Evolutionary conservation across 2,113 vertebrate genomes (phyloP).

Genomic region (Hylia prasina): DNA sequence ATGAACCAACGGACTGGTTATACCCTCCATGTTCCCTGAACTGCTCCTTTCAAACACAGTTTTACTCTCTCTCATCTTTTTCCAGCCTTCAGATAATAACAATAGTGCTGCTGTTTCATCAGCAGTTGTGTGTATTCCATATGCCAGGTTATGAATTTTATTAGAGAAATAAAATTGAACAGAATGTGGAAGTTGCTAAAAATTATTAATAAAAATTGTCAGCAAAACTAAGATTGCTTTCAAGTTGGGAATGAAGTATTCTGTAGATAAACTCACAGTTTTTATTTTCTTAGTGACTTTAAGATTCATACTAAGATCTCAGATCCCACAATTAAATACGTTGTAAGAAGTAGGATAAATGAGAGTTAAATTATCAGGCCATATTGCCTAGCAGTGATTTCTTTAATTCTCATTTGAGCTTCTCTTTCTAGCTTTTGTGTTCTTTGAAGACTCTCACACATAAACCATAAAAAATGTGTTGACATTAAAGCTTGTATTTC

Average conservation of each 20-base stretch:
- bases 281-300: neutral
- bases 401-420: neutral
- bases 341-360: neutral
- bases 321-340: neutral
- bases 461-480: neutral
- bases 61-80: neutral
- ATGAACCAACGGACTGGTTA: neutral
- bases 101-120: neutral
- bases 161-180: neutral
- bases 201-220: neutral
- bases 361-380: neutral
- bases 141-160: neutral
- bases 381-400: neutral
- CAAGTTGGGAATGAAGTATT: neutral
- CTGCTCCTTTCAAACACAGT: neutral
- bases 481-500: neutral
- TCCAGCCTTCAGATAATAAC: neutral
- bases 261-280: neutral
- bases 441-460: neutral
- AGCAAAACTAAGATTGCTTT: neutral
- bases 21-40: neutral
- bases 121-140: neutral
- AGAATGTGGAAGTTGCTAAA: neutral
- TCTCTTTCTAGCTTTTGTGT: neutral
- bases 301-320: neutral